phyloP scores from a whole-genome alignment of 2,888 invertebrate genomes.

The Pinctada fucata region DNA sequence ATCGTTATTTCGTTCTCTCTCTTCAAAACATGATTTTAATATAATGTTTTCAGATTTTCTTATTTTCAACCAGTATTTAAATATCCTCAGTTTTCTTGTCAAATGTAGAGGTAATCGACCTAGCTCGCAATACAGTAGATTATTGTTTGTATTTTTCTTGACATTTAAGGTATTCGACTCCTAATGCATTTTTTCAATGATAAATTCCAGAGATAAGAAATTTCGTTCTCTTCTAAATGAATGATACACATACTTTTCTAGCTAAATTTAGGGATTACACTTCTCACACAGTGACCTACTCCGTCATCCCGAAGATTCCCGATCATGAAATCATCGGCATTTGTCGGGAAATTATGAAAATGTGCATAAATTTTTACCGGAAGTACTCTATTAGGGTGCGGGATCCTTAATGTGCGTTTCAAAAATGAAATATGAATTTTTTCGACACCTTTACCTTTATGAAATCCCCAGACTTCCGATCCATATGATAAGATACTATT shows the following conservation, averaged over 20 bases:
- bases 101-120: constrained; percentile 10
- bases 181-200: too few species aligned
- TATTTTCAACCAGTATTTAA: constrained; percentile 19
- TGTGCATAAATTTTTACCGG: too few species aligned
- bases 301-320: too few species aligned
- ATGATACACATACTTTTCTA: too few species aligned
- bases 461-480: constrained; percentile 29
- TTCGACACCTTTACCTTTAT: constrained; percentile 18
- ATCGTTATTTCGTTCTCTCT: background rate
- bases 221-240: too few species aligned
- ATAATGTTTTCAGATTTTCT: background rate
- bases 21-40: background rate
- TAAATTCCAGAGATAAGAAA: too few species aligned
- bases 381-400: too few species aligned
- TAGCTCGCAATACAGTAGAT: constrained; percentile 9
- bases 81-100: constrained; percentile 4
- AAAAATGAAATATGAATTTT: constrained; percentile 7
- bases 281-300: too few species aligned
- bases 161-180: background rate
- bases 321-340: too few species aligned
- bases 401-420: too few species aligned
- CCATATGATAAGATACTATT: constrained; percentile 12
- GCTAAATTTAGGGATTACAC: too few species aligned
- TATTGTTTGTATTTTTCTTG: background rate
- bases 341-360: too few species aligned